Base-by-base conservation (phyloP, 1,140 invertebrate species). In the Caenorhabditis remanei region DNA sequence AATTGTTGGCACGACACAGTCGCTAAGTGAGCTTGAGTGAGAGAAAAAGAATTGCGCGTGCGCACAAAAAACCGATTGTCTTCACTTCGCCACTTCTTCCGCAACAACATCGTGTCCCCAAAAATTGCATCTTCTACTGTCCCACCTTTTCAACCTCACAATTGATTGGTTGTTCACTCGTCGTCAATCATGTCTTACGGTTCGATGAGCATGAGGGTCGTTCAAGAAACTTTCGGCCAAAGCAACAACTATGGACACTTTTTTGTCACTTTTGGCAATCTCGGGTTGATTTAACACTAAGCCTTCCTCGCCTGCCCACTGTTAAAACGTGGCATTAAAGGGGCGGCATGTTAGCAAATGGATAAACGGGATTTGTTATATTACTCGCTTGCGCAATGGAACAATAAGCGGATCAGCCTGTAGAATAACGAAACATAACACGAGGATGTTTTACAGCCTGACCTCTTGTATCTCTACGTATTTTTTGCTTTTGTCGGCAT, bases 341-440 rank as follows among this genome's bases (percentile, higher is more conserved):
- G 6, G 71, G 71, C 71, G 46, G 71, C 46, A 50, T 79, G 71
- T 79, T 79, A 79, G 71, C 71, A 50, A 46, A 21, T 8, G 7
- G 46, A 79, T 79, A 13, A 79, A 79, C 46, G 46, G 71, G 71
- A 79, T 79, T 79, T 79, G 71, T 79, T 79, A 79, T 79, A 53
- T 79, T 79, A 79, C 71, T 79, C 71, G 46, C 65, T 71, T 79
- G 71, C 71, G 71, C 71, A 79, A 79, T 50, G 7, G n/a, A 79
- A 79, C 71, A 79, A 79, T 79, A 79, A 79, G 71, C 71, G 71
- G 71, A 79, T 79, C 71, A 79, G 14, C 71, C 71, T 50, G 46
- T 79, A 53, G 71, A 79, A 79, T 79, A 79, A 13, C 71, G 71
- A 79, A 79, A 79, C 71, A 79, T 79, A 79, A 79, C 71, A 79